Evolutionary conservation across 2,888 invertebrate genomes (phyloP).

Genomic region (Brenthis hecate): DNA sequence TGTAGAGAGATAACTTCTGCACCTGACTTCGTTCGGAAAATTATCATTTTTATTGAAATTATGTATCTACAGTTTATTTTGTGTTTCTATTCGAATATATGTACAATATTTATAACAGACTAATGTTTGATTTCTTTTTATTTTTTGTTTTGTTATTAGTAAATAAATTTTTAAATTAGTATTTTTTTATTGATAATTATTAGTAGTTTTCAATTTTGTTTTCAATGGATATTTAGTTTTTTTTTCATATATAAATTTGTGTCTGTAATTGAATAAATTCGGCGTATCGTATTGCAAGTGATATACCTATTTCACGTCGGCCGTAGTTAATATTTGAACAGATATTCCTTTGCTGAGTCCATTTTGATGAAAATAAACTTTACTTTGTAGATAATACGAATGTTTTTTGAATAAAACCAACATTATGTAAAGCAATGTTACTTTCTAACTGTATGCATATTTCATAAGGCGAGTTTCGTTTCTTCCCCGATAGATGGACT

Average conservation of each 20-base stretch:
- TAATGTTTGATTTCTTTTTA: too few species aligned
- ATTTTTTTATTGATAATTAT: not conserved
- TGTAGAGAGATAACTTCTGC: not conserved
- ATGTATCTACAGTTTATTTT: too few species aligned
- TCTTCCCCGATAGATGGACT: conserved; percentile 40
- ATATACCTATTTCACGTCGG: conserved; percentile 61
- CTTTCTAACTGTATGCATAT: conserved; percentile 66
- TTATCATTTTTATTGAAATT: too few species aligned
- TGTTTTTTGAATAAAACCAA: conserved; percentile 45
- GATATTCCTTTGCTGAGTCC: conserved; percentile 54
- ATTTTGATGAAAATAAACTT: conserved; percentile 48
- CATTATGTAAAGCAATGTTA: conserved; percentile 63
- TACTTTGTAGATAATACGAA: conserved; percentile 45
- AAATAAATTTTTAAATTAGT: too few species aligned
- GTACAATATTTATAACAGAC: too few species aligned
- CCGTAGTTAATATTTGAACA: conserved; percentile 64
- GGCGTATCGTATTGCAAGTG: conserved; percentile 44
- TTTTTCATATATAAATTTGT: conserved; percentile 20
- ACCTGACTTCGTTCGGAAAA: not conserved
- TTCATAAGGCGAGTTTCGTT: conserved; percentile 50
- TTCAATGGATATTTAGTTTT: not conserved
- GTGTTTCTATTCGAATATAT: too few species aligned
- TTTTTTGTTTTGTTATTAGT: too few species aligned
- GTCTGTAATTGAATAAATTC: conserved; percentile 38
- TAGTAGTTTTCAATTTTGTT: not conserved